These are phyloP conservation scores for Nothocercus julius DNA, from an alignment of 2,113 vertebrate species.

Conservation along the genomic window DNA sequence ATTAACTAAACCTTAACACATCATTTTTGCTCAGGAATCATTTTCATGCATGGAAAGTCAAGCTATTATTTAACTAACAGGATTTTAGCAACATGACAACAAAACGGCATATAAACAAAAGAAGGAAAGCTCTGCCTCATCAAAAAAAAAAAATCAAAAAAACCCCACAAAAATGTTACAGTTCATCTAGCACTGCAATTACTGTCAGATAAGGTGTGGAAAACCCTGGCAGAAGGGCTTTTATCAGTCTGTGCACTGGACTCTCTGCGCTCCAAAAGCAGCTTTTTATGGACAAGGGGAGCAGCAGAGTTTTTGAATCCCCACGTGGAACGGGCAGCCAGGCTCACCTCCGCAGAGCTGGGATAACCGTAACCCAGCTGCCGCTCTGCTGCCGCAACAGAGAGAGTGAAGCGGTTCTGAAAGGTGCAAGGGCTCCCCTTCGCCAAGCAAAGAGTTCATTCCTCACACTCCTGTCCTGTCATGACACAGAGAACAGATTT, in stretches of 20 bases:
- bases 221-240: not conserved
- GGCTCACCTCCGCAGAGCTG: not conserved
- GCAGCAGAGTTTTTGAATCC: not conserved
- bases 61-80: not conserved
- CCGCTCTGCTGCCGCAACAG: rapidly evolving
- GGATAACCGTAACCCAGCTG: not conserved
- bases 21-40: not conserved
- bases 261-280: not conserved
- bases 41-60: not conserved
- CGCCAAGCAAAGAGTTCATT: not conserved
- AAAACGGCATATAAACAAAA: not conserved
- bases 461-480: rapidly evolving
- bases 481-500: not conserved
- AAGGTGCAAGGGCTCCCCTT: not conserved
- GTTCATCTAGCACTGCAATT: not conserved
- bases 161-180: not conserved
- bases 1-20: not conserved
- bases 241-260: not conserved
- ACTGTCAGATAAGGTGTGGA: not conserved
- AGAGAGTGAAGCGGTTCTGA: not conserved
- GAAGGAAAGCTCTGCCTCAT: not conserved
- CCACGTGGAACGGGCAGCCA: not conserved
- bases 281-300: not conserved
- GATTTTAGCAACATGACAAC: not conserved
- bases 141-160: not conserved